Evolutionary conservation across 2,797 vertebrate genomes (phyloP).

Genomic region (Thaleichthys pacificus): DNA sequence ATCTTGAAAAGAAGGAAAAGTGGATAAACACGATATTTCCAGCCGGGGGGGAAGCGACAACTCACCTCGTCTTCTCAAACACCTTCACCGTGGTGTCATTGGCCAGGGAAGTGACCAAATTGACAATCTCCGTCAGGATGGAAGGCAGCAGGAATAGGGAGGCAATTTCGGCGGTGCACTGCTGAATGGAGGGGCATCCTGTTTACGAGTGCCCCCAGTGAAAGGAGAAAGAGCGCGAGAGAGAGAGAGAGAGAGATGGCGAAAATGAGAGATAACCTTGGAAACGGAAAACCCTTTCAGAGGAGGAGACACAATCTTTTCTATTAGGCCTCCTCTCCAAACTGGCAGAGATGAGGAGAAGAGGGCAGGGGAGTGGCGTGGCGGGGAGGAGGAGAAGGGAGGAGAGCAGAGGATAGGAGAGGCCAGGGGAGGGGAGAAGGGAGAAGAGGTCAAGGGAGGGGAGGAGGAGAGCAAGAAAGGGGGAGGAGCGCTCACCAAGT

Average conservation of each 20-base stretch:
- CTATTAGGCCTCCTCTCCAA: background rate
- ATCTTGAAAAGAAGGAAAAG: background rate
- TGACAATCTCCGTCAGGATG: constrained; percentile 84
- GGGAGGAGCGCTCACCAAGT: constrained; percentile 73
- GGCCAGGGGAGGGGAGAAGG: too few relatives aligned
- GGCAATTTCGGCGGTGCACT: constrained; percentile 83
- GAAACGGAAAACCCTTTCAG: background rate
- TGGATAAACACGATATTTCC: background rate
- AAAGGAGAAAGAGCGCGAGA: background rate
- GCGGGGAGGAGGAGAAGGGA: background rate
- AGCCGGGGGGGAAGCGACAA: background rate
- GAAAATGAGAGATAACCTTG: background rate
- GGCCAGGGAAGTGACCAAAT: constrained; percentile 84
- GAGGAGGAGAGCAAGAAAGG: background rate
- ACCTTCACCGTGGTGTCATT: constrained; percentile 88
- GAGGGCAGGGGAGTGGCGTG: background rate
- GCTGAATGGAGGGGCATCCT: constrained; percentile 89
- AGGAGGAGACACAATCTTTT: background rate
- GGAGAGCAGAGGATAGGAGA: background rate
- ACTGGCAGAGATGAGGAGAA: constrained; percentile 2
- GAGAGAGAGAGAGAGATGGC: background rate
- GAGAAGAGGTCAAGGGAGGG: background rate
- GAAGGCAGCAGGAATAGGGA: constrained; percentile 91
- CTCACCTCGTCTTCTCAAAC: constrained; percentile 74
- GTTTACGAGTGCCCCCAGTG: constrained; percentile 18